These are phyloP conservation scores for Aphidius ervi DNA, from an alignment of 1,140 invertebrate species.

Conservation along the genomic window DNA sequence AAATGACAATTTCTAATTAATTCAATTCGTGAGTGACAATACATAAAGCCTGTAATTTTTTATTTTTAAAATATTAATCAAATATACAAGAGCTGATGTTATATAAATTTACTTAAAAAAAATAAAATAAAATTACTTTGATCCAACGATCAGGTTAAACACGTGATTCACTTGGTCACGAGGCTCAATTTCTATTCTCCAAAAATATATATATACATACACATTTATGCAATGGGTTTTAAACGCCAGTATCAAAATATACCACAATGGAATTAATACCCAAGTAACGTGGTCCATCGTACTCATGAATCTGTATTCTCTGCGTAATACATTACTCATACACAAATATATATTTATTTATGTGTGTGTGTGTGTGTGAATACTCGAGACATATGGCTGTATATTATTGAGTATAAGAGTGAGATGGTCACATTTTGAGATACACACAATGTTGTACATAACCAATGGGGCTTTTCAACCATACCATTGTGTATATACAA, in stretches of 20 bases:
- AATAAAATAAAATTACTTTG: background rate
- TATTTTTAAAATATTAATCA: too few relatives aligned
- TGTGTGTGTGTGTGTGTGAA: too few relatives aligned
- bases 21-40: too few relatives aligned
- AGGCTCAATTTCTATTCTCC: background rate
- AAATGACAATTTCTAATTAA: too few relatives aligned
- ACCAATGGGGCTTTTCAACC: too few relatives aligned
- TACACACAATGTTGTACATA: background rate
- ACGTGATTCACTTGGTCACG: constrained; percentile 2
- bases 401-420: background rate
- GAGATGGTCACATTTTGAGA: too few relatives aligned
- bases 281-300: constrained; percentile 20
- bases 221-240: constrained; percentile 5
- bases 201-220: background rate
- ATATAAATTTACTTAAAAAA: too few relatives aligned
- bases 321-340: background rate
- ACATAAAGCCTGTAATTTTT: too few relatives aligned
- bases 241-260: constrained; percentile 22
- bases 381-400: background rate
- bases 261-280: constrained; percentile 32
- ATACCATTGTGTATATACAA: background rate
- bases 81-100: too few relatives aligned
- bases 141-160: constrained; percentile 3
- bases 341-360: too few relatives aligned
- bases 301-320: constrained; percentile 7